Evolutionary conservation across 2,888 invertebrate species (phyloP).

Genomic region (Cantharis rufa): DNA sequence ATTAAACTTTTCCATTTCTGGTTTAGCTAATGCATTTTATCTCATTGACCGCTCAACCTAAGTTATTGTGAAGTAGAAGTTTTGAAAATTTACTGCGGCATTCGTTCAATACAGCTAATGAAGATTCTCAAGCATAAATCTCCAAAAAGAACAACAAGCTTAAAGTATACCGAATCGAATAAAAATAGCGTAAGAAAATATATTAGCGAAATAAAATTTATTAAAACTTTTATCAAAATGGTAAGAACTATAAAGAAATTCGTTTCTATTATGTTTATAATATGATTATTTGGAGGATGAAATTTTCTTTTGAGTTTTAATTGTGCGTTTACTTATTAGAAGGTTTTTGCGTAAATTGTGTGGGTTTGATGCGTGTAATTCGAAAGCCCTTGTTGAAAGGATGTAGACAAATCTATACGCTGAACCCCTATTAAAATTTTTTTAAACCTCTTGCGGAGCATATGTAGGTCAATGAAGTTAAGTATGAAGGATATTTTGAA

Average conservation of each 20-base stretch:
- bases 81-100: conserved; percentile 51
- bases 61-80: conserved; percentile 51
- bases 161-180: conserved; percentile 27
- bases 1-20: conserved; percentile 52
- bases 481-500: not conserved
- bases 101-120: conserved; percentile 56
- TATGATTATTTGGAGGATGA: not conserved
- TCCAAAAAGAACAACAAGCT: conserved; percentile 34
- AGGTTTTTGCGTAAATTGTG: not conserved
- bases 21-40: conserved; percentile 51
- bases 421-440: too few relatives aligned
- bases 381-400: not conserved
- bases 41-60: conserved; percentile 51
- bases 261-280: not conserved
- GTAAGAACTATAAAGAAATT: not conserved
- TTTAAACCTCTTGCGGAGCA: not conserved
- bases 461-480: not conserved
- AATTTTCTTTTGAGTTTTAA: not conserved
- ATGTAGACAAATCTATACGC: too few relatives aligned
- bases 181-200: conserved; percentile 6
- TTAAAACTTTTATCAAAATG: not conserved
- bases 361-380: not conserved
- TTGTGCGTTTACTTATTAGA: not conserved
- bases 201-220: conserved; percentile 10
- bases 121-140: conserved; percentile 53